Conservation (phyloP, 1,140 invertebrate genomes). For the Rhopalosiphum maidis region DNA sequence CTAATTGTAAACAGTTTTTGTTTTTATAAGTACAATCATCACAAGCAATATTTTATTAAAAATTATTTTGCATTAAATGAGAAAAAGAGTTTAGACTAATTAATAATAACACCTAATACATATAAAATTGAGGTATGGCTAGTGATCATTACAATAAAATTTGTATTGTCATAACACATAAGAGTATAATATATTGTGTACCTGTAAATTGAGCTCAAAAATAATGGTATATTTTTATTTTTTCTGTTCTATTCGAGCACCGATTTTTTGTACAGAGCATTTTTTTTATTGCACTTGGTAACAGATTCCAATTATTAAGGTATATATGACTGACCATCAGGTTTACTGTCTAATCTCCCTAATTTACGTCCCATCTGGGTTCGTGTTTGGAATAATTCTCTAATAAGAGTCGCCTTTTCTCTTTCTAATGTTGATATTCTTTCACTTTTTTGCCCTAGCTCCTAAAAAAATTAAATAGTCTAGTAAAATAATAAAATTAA, state of each 20-base stretch:
- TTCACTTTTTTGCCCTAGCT: constrained; percentile 84
- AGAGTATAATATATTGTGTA: not conserved
- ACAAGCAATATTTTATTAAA: not conserved
- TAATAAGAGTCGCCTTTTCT: constrained; percentile 85
- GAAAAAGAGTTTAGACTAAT: not conserved
- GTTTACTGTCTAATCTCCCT: constrained; percentile 43
- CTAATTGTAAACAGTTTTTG: not conserved
- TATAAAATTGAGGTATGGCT: constrained; percentile 25
- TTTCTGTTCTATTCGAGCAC: constrained; percentile 9
- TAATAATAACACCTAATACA: not conserved
- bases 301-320: constrained; percentile 10
- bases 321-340: constrained; percentile 34
- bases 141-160: constrained; percentile 3
- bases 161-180: not conserved
- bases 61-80: not conserved
- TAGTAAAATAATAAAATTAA: not conserved
- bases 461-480: constrained; percentile 65
- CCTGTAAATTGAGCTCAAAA: not conserved
- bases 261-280: not conserved
- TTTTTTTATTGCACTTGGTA: constrained; percentile 1
- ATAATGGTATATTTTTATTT: not conserved
- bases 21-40: not conserved
- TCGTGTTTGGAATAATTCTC: constrained; percentile 73
- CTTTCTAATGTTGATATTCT: constrained; percentile 82
- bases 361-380: constrained; percentile 51